Conservation (phyloP, 2,113 vertebrate species). For the Megalops atlanticus region DNA sequence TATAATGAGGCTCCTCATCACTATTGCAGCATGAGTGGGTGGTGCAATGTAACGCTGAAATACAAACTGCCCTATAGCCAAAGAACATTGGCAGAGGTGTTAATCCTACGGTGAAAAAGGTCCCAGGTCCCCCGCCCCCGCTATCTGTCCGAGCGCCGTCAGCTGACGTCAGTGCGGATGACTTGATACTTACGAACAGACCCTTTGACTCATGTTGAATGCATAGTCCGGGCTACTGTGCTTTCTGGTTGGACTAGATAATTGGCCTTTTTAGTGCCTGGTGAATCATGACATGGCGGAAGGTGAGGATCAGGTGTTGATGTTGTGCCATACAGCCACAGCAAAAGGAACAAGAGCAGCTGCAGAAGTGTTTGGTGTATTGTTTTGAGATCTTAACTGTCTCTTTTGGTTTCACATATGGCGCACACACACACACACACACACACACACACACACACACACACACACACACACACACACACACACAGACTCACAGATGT, state of each 20-base stretch:
- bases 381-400: background rate
- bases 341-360: background rate
- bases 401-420: background rate
- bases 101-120: too few species aligned
- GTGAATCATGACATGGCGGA: background rate
- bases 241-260: too few species aligned
- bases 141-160: background rate
- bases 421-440: background rate
- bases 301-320: background rate
- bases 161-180: background rate
- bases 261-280: background rate
- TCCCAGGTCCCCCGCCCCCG: too few species aligned
- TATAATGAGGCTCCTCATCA: background rate
- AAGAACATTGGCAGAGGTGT: too few species aligned
- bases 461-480: slow-evolving; percentile 6
- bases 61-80: background rate
- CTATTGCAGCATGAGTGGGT: background rate
- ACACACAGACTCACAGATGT: background rate
- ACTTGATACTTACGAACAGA: background rate
- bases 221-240: too few species aligned
- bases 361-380: background rate
- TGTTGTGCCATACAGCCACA: background rate
- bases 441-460: background rate
- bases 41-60: background rate
- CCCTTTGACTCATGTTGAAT: background rate